phyloP scores from a whole-genome alignment of 2,888 invertebrate genomes.

The Spodoptera exigua region DNA sequence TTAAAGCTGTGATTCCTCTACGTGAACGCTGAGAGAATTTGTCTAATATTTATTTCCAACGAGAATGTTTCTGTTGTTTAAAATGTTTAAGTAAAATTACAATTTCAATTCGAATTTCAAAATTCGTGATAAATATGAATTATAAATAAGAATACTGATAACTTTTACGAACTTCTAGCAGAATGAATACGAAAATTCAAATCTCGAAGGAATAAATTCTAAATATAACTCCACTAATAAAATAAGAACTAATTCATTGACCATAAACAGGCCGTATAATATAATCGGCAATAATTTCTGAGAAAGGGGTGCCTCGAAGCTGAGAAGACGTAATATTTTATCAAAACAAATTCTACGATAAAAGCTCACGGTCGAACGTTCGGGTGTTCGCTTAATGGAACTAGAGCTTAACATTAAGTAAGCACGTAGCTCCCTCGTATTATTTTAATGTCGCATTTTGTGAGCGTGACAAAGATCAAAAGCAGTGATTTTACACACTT shows the following conservation, averaged over 20 bases:
- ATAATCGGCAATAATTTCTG: conserved; percentile 49
- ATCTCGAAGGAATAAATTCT: not conserved
- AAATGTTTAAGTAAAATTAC: too few species aligned
- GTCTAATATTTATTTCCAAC: conserved; percentile 10
- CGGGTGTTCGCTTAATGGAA: conserved; percentile 57
- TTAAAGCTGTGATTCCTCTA: conserved; percentile 39
- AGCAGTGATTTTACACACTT: conserved; percentile 61
- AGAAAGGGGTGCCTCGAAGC: conserved; percentile 46
- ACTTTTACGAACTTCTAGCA: not conserved
- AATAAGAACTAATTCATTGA: conserved; percentile 24
- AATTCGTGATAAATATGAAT: not conserved
- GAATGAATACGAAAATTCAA: not conserved
- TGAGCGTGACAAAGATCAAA: conserved; percentile 59
- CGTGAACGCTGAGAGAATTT: conserved; percentile 24
- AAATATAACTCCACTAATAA: conserved; percentile 19
- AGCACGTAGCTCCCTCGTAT: conserved; percentile 58
- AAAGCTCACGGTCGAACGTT: conserved; percentile 53
- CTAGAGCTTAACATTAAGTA: conserved; percentile 58
- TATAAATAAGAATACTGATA: not conserved
- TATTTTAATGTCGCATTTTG: conserved; percentile 62
- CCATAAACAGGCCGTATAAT: conserved; percentile 36
- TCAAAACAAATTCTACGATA: conserved; percentile 59
- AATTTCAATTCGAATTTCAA: too few species aligned
- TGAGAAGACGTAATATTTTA: conserved; percentile 57
- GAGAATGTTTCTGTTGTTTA: too few species aligned